Percentiles rank a stretch among this genome's conserved stretches.
Evolutionary conservation across 1,140 invertebrate species (phyloP).

Genomic region (Drosophila serrata): DNA sequence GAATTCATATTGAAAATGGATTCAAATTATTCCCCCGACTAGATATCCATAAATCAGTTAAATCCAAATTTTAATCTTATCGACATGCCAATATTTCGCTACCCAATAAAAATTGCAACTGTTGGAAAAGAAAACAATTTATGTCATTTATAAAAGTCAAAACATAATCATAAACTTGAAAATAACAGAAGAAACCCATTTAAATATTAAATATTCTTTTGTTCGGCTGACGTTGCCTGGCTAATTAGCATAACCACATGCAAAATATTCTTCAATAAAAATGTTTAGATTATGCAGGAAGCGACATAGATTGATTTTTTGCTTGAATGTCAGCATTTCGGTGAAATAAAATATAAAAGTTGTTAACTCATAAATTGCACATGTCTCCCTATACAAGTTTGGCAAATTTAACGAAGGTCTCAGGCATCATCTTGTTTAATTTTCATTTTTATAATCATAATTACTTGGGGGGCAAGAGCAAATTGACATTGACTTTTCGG

Average conservation of each 20-base stretch:
- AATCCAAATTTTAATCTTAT: slow-evolving; percentile 18
- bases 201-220: slow-evolving; percentile 61
- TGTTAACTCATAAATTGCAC: slow-evolving; percentile 1
- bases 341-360: slow-evolving; percentile 8
- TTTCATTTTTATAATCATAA: slow-evolving; percentile 4
- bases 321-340: slow-evolving; percentile 6
- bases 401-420: slow-evolving; percentile 7
- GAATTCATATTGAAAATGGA: background rate
- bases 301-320: slow-evolving; percentile 18
- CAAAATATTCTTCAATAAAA: slow-evolving; percentile 29
- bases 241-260: slow-evolving; percentile 45
- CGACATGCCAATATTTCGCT: slow-evolving; percentile 19
- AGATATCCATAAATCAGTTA: slow-evolving; percentile 1
- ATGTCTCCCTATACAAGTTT: background rate
- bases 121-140: slow-evolving; percentile 17
- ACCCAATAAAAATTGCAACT: slow-evolving; percentile 18
- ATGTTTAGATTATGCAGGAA: slow-evolving; percentile 37
- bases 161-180: slow-evolving; percentile 27
- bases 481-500: slow-evolving; percentile 58
- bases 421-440: slow-evolving; percentile 6
- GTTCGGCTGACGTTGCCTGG: slow-evolving; percentile 10
- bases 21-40: background rate
- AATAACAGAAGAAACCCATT: slow-evolving; percentile 39
- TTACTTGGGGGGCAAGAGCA: slow-evolving; percentile 5
- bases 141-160: slow-evolving; percentile 40